Percentiles rank a stretch among this genome's conserved stretches.
phyloP scores from a whole-genome alignment of 2,888 invertebrate genomes.

The Troides aeacus region DNA sequence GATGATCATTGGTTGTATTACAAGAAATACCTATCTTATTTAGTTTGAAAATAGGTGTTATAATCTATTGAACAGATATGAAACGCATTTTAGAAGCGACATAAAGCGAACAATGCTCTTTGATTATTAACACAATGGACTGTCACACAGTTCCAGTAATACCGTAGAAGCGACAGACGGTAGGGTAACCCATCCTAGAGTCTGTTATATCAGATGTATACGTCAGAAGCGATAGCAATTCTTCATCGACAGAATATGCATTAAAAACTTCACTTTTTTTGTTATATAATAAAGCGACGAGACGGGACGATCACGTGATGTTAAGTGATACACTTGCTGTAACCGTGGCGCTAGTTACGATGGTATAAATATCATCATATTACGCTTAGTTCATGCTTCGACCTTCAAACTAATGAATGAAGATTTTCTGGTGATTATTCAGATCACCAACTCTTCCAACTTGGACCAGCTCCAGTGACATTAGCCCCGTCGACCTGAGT shows the following conservation, averaged over 20 bases:
- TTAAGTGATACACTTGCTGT: too few relatives aligned
- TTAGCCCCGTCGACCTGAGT: constrained; percentile 65
- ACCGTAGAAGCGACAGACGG: constrained; percentile 48
- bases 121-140: constrained; percentile 72
- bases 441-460: constrained; percentile 20
- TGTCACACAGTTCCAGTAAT: constrained; percentile 59
- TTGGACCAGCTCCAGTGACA: constrained; percentile 45
- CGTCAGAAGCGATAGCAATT: not conserved
- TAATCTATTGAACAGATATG: not conserved
- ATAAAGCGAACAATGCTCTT: constrained; percentile 66
- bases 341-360: too few relatives aligned
- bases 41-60: constrained; percentile 1
- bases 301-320: too few relatives aligned
- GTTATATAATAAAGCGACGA: too few relatives aligned
- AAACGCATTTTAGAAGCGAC: not conserved
- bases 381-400: too few relatives aligned
- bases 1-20: too few relatives aligned
- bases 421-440: not conserved
- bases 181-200: constrained; percentile 53
- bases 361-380: too few relatives aligned
- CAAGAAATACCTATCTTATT: not conserved
- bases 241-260: not conserved
- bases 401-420: too few relatives aligned
- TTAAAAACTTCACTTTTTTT: not conserved
- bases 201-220: constrained; percentile 40